phyloP scores from a whole-genome alignment of 2,797 vertebrate genomes.

The Apodemus agrarius region DNA sequence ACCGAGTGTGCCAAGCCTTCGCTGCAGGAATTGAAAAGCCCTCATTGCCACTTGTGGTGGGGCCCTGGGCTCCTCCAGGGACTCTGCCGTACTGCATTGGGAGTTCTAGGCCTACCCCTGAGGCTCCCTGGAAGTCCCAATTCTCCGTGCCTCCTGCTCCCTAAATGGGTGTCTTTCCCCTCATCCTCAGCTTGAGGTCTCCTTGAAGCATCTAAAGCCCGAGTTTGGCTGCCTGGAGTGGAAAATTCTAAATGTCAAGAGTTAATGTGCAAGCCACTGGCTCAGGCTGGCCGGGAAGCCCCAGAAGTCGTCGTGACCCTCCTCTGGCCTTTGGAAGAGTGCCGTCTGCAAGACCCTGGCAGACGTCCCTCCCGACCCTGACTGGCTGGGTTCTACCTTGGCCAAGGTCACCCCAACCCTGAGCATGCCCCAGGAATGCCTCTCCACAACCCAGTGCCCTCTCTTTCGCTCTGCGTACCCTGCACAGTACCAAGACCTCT shows the following conservation, averaged over 20 bases:
- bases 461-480: neutral
- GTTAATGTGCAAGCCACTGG: neutral
- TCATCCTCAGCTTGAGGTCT: neutral
- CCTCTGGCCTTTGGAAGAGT: neutral
- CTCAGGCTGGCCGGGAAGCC: neutral
- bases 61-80: neutral
- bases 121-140: neutral
- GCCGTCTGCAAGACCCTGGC: neutral
- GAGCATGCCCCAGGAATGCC: neutral
- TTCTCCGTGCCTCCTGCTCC: neutral
- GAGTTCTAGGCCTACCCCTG: neutral
- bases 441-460: neutral
- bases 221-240: neutral
- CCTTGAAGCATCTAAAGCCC: neutral
- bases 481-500: neutral
- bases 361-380: neutral
- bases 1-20: neutral
- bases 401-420: neutral
- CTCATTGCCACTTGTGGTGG: accelerated
- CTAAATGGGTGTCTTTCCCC: neutral
- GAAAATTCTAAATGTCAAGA: neutral
- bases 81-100: no score
- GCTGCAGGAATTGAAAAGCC: neutral
- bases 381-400: neutral
- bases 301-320: neutral